Base-by-base conservation (phyloP, 2,888 invertebrate genomes). In the Drosophila vallismaia region DNA sequence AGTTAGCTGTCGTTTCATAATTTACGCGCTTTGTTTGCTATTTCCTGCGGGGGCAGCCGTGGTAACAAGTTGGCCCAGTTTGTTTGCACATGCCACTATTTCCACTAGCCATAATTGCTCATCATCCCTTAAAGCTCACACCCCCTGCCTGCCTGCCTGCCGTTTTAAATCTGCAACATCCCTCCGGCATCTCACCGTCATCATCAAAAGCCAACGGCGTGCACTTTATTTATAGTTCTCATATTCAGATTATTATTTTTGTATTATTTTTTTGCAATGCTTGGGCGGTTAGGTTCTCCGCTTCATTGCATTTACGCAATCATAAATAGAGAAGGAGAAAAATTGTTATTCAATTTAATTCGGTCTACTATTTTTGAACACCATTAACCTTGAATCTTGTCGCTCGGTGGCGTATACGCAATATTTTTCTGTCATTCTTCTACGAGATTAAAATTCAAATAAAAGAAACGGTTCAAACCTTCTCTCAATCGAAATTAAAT, bases 1-100 rank as follows among this genome's bases (percentile, higher is more conserved):
- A 76, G 83, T 86, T 74, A 76, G 71, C 75, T 81, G 76, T 78
- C 83, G 80, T 88, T 83, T 83, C 84, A 79, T 88, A 80, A 83
- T 83, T 83, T 88, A 88, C 86, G 77, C 81, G 84, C 75, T 79
- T 86, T 86, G 81, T 86, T 83, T 77, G 75, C 86, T 70, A 76
- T 82, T 88, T 82, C 86, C 82, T 87, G 88, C 73, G 76, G 73
- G 77, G 70, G 60, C 52, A 55, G 48, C 66, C 49, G 50, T 56
- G 69, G 50, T 58, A 80, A 74, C 77, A 79, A 74, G 76, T 64
- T 79, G 64, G 59, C 74, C 80, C 67, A 76, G 66, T 74, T 76
- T 67, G 46, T 64, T 56, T 52, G 63, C 74, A 73, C 78, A 62
- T 59, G 55, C 52, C 76, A 82, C 76, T 82, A 70, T 66, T 74